Conservation (phyloP, 2,113 vertebrate species). For the Condylura cristata region DNA sequence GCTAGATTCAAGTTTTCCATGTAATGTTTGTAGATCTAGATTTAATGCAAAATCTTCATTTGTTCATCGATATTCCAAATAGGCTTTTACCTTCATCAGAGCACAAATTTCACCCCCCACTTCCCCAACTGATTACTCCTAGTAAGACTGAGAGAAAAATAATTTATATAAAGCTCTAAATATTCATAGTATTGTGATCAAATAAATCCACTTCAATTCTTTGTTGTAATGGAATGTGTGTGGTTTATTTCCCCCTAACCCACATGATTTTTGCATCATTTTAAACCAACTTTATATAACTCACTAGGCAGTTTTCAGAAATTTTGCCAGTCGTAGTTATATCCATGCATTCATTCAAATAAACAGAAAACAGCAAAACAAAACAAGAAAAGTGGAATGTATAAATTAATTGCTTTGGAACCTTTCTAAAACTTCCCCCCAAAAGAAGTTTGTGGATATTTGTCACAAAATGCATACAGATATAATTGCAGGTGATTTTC, state of each 20-base stretch:
- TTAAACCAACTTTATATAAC: conserved; percentile 56
- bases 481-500: not conserved
- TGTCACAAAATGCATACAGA: not conserved
- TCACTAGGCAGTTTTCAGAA: conserved; percentile 31
- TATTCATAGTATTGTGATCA: not conserved
- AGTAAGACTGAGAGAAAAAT: conserved; percentile 33
- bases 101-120: not conserved
- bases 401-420: not conserved
- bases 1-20: conserved; percentile 36
- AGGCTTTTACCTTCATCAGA: conserved; percentile 33
- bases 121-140: conserved; percentile 39
- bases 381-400: not conserved
- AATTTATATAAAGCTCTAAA: not conserved
- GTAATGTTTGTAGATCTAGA: not conserved
- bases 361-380: not conserved
- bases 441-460: not conserved
- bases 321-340: conserved; percentile 28
- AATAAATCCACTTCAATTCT: not conserved
- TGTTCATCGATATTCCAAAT: conserved; percentile 11
- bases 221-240: not conserved
- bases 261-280: not conserved
- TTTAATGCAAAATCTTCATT: conserved; percentile 60
- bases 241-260: not conserved
- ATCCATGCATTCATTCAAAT: conserved; percentile 37
- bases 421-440: not conserved